Evolutionary conservation across 2,888 invertebrate species (phyloP), one percentile per base, ranked within the genome.

Genomic region (Onthophagus sagittarius): DNA sequence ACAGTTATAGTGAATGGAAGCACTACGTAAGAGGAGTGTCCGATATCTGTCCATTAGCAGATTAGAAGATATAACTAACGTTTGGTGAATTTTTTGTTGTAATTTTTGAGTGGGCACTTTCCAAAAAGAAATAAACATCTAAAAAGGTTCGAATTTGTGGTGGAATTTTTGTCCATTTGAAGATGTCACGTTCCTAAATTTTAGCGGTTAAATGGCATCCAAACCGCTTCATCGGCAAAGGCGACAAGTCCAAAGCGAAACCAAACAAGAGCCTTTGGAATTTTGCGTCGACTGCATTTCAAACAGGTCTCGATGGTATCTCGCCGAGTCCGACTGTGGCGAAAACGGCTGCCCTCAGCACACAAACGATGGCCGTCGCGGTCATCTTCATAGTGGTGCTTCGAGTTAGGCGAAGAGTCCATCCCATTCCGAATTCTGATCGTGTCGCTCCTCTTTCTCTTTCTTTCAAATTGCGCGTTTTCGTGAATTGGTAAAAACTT

Each of bases 261-360:
- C 39, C 39, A 53, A 53, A 53, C 39, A 53, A 53, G 39, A 53
- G 67, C 23, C 67, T 31, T 67, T 32, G 67, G 67, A 13, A 67
- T 67, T 67, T 67, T 23, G 67, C 67, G 39, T 53, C 39, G 39
- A 67, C 32, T 67, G 67, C 67, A 67, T 67, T 67, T 67, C 67
- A 67, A 67, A 67, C 67, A 67, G 67, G 67, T 67, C 67, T 67
- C n/a, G 67, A 67, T 67, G 23, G 23, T 67, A 67, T 67, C 67
- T 31, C 5, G 67, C 32, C 67, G 23, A 31, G 39, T 53, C 39
- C 39, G 39, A 53, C 39, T 53, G 39, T 53, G 39, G 39, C 39
- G 39, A 53, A 53, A 53, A 53, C 39, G 39, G 39, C 39, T 53
- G 39, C 39, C 39, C 39, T 53, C 39, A 9, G 39, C 39, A 53